A percentile compares a stretch with the other conserved stretches of the same genome.
phyloP scores from a whole-genome alignment of 2,888 invertebrate genomes.

The Tiphia femorata region DNA sequence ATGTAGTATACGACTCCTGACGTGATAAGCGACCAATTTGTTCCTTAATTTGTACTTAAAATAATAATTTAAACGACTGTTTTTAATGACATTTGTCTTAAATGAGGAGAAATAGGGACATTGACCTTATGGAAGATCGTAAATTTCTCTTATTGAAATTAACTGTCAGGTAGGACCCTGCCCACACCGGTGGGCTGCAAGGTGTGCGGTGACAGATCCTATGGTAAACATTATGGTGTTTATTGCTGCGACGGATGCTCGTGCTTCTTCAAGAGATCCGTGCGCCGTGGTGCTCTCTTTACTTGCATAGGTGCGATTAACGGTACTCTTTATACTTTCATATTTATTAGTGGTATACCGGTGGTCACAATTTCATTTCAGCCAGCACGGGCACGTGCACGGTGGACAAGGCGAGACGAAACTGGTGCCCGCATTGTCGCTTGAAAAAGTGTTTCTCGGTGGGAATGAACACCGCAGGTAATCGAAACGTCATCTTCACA shows the following conservation, averaged over 20 bases:
- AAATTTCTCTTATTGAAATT: too few relatives aligned
- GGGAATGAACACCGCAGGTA: slow-evolving; percentile 84
- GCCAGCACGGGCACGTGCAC: slow-evolving; percentile 81
- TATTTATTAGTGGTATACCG: too few relatives aligned
- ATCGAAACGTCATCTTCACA: too few relatives aligned
- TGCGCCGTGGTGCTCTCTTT: slow-evolving; percentile 80
- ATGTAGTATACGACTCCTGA: too few relatives aligned
- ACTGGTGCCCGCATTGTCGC: slow-evolving; percentile 90
- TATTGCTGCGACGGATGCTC: slow-evolving; percentile 91
- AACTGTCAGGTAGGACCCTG: slow-evolving; percentile 74
- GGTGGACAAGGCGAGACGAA: slow-evolving; percentile 85
- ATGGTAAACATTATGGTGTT: slow-evolving; percentile 88
- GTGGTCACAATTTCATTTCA: too few relatives aligned
- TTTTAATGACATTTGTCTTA: too few relatives aligned
- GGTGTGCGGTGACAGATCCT: slow-evolving; percentile 87
- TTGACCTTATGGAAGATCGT: too few relatives aligned
- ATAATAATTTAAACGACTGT: too few relatives aligned
- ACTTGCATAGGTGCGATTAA: slow-evolving; percentile 81
- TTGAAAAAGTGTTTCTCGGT: slow-evolving; percentile 82
- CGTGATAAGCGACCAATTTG: too few relatives aligned
- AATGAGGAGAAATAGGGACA: too few relatives aligned
- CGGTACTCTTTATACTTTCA: too few relatives aligned
- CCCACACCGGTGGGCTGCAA: slow-evolving; percentile 79
- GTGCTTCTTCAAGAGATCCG: slow-evolving; percentile 89
- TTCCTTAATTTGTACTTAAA: too few relatives aligned